A percentile compares a stretch with the other conserved stretches of the same genome.
These are phyloP conservation scores for Agriotes lineatus DNA, from an alignment of 2,888 invertebrate genomes.

Conservation along the genomic window DNA sequence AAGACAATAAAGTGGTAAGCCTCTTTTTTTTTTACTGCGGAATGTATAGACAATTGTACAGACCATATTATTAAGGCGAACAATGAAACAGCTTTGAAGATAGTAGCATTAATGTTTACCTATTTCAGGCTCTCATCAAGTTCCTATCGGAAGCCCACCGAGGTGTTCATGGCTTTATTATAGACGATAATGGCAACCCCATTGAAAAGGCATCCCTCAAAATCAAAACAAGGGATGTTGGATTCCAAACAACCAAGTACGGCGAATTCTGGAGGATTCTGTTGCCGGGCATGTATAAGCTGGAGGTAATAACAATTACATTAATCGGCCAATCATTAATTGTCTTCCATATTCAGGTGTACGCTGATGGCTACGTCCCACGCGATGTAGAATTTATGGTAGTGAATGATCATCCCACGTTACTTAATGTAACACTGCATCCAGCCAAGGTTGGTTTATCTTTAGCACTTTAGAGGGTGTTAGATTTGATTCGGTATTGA, in stretches of 20 bases:
- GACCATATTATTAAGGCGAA: no score
- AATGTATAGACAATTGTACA: no score
- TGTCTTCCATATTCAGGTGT: conserved; percentile 71
- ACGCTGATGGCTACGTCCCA: conserved; percentile 86
- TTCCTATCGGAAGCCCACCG: conserved; percentile 89
- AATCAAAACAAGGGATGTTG: conserved; percentile 85
- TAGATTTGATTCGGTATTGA: not conserved
- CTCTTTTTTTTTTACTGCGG: no score
- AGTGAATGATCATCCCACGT: conserved; percentile 86
- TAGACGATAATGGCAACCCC: conserved; percentile 82
- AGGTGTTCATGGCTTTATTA: conserved; percentile 90
- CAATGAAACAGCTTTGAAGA: not conserved
- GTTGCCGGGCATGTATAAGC: conserved; percentile 86
- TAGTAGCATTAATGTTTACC: not conserved
- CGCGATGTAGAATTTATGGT: conserved; percentile 89
- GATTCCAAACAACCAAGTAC: conserved; percentile 87
- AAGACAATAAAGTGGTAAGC: conserved; percentile 85
- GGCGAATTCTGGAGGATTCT: conserved; percentile 97
- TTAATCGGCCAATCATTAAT: not conserved
- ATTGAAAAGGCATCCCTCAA: conserved; percentile 84
- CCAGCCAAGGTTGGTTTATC: conserved; percentile 77
- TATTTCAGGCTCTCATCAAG: conserved; percentile 80
- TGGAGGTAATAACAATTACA: conserved; percentile 74
- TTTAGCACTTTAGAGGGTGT: no score
- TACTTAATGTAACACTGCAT: conserved; percentile 85